Base-by-base conservation (phyloP, 2,113 vertebrate genomes). In the Sapajus apella region DNA sequence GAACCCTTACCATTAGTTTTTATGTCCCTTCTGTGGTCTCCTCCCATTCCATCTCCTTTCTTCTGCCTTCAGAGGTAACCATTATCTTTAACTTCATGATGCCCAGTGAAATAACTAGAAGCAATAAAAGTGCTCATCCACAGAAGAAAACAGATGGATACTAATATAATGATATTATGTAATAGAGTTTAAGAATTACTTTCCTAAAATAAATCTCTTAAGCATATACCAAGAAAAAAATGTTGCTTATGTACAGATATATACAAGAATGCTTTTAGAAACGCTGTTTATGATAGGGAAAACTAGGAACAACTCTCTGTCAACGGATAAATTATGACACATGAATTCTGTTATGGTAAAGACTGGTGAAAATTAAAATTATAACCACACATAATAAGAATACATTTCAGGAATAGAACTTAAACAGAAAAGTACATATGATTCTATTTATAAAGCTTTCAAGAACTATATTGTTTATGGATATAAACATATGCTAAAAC, bases 201-300 rank as follows among this genome's bases (percentile, higher is more conserved):
- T 94, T 87, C 8, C 50, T 40, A 72, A 13, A 64, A 7, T 76
- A 95, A 93, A 70, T 61, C 2, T 77, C 75, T 55, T 80, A 85
- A 66, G 14, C 14, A 87, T 79, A 77, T 55, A 81, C 30, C 32
- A 83, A 88, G 37, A 87, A 50, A 95, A 95, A 82, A 90, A 91
- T 70, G 40, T 64, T 85, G 32, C 85, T 89, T 30, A 61, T 27
- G 10, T 93, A 40, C 12, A 84, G 88, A 32, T 70, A 70, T 5
- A 35, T 58, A 56, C 6, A 66, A 92, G 55, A 96, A 93, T 52
- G 40, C 66, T 92, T 66, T 70, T 76, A 81, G 21, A 61, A 93
- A 93, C 21, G 75, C 0, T 84, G 20, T 66, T 86, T 86, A 3
- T 68, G 86, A 50, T 3, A 56, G 61, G 37, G 40, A 89, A 89